These are phyloP conservation scores for Drosophila azteca DNA, from an alignment of 1,140 invertebrate species.

Conservation along the genomic window DNA sequence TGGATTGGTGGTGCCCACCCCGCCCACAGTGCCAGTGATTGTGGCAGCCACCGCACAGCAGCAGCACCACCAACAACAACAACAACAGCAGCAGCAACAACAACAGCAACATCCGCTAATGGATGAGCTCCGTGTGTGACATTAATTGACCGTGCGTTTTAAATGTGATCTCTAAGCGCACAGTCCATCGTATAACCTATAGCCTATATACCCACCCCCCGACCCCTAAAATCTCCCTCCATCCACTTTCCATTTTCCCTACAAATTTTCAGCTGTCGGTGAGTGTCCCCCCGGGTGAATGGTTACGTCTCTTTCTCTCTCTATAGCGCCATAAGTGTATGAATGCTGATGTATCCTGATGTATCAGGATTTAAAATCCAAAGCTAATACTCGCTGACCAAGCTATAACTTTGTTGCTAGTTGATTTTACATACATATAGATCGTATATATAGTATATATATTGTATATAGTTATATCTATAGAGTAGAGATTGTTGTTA, in stretches of 20 bases:
- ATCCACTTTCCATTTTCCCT: not conserved
- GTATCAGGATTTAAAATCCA: slow-evolving; percentile 22
- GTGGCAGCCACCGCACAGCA: slow-evolving; percentile 82
- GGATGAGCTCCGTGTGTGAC: slow-evolving; percentile 92
- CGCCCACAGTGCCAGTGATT: slow-evolving; percentile 73
- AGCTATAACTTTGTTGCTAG: slow-evolving; percentile 33
- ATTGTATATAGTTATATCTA: slow-evolving; percentile 38
- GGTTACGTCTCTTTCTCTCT: slow-evolving; percentile 4
- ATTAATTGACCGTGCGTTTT: slow-evolving; percentile 85
- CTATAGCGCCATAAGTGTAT: slow-evolving; percentile 11
- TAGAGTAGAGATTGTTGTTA: slow-evolving; percentile 36
- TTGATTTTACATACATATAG: slow-evolving; percentile 22
- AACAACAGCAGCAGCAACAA: slow-evolving; percentile 60
- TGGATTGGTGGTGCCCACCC: slow-evolving; percentile 69
- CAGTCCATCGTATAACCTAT: slow-evolving; percentile 13
- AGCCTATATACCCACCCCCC: not conserved
- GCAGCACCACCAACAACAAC: slow-evolving; percentile 83
- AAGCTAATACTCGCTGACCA: slow-evolving; percentile 16
- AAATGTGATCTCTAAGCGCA: slow-evolving; percentile 83
- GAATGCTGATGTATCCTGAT: too few relatives aligned
- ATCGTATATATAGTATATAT: not conserved
- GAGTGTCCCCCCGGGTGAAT: not conserved
- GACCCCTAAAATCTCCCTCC: not conserved
- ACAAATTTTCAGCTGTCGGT: slow-evolving; percentile 31
- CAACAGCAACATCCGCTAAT: slow-evolving; percentile 85